Evolutionary conservation across 2,888 invertebrate genomes (phyloP).

Genomic region (Lysandra coridon): DNA sequence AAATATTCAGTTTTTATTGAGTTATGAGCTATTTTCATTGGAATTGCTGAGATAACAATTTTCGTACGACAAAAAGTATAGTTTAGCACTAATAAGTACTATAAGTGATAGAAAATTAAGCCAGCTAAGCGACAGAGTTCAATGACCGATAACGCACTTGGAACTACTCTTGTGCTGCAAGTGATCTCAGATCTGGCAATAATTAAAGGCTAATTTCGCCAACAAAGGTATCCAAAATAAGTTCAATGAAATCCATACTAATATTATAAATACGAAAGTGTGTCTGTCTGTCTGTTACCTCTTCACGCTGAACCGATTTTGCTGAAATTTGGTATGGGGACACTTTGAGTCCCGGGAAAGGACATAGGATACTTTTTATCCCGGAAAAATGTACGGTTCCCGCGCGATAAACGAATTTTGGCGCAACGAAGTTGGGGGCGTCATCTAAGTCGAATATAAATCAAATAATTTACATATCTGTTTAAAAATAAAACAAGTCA

Average conservation of each 20-base stretch:
- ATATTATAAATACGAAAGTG: too few species aligned
- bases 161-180: neutral
- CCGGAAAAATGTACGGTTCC: too few species aligned
- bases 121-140: neutral
- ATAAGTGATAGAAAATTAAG: neutral
- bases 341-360: too few species aligned
- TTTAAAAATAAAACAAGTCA: slow-evolving; percentile 37
- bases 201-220: neutral
- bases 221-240: neutral
- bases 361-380: too few species aligned
- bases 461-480: too few species aligned
- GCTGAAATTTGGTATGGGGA: too few species aligned
- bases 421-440: too few species aligned
- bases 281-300: too few species aligned
- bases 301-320: too few species aligned
- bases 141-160: neutral
- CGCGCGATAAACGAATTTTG: too few species aligned
- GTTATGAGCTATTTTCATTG: neutral
- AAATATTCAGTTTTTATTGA: neutral
- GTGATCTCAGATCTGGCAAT: neutral
- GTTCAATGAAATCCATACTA: neutral
- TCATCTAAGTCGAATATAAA: neutral
- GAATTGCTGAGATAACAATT: neutral
- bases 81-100: too few species aligned
- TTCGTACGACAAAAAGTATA: neutral